Percentiles rank a stretch among this genome's conserved stretches.
These are phyloP conservation scores for Tribolium freemani DNA, from an alignment of 2,888 invertebrate species.

Conservation along the genomic window DNA sequence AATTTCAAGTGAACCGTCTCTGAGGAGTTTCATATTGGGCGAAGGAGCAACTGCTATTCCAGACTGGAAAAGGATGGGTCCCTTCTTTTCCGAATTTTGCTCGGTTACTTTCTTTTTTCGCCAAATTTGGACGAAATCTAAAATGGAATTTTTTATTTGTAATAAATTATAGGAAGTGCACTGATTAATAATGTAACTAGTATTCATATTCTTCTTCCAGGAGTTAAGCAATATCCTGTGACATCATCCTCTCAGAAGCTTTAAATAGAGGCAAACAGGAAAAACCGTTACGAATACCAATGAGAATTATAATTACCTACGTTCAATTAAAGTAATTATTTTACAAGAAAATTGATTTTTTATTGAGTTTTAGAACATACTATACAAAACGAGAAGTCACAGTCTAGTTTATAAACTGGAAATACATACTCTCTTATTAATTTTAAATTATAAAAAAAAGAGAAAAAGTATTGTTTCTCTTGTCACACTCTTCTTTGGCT, in stretches of 20 bases:
- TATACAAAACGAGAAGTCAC: too few species aligned
- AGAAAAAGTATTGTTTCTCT: too few species aligned
- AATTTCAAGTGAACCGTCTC: conserved; percentile 51
- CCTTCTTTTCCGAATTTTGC: not conserved
- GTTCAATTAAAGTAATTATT: not conserved
- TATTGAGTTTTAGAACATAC: too few species aligned
- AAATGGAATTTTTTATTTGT: not conserved
- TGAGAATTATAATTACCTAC: not conserved
- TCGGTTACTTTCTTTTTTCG: conserved; percentile 44
- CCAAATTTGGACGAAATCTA: conserved; percentile 55
- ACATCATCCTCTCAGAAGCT: not conserved
- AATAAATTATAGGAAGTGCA: not conserved
- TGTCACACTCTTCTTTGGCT: too few species aligned
- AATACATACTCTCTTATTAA: too few species aligned
- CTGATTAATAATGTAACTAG: not conserved
- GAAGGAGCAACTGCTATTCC: conserved; percentile 42
- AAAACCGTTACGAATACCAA: not conserved
- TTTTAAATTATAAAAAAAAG: too few species aligned
- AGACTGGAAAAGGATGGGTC: conserved; percentile 48
- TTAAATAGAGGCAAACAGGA: not conserved
- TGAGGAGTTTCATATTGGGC: conserved; percentile 47
- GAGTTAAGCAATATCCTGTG: not conserved
- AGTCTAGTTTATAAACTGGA: too few species aligned
- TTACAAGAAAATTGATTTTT: too few species aligned
- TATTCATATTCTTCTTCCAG: not conserved